A percentile compares a stretch with the other conserved stretches of the same genome.
Conservation (phyloP, 2,888 invertebrate genomes). For the Stenichneumon culpator region DNA sequence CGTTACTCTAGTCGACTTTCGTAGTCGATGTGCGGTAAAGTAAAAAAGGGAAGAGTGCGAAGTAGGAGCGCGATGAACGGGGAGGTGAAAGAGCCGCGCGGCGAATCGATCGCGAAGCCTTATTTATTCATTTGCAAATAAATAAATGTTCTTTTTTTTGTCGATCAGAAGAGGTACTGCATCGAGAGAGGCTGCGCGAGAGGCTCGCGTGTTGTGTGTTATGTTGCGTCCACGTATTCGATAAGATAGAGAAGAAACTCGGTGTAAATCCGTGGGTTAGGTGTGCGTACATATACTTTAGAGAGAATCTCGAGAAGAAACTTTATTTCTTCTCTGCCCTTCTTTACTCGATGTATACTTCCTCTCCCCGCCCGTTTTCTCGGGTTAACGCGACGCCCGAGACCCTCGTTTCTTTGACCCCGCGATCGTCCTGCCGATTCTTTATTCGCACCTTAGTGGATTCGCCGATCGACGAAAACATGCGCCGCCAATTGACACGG, state of each 20-base stretch:
- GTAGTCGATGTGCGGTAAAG: neutral
- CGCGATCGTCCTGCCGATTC: slow-evolving; percentile 43
- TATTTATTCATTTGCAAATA: slow-evolving; percentile 85
- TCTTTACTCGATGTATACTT: slow-evolving; percentile 58
- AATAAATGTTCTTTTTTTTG: slow-evolving; percentile 77
- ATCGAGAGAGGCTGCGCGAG: slow-evolving; percentile 30
- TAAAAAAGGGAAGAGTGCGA: neutral
- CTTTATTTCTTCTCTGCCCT: slow-evolving; percentile 63
- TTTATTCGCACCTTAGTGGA: neutral
- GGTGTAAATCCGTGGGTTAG: slow-evolving; percentile 68
- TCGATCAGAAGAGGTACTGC: slow-evolving; percentile 58
- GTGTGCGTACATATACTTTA: slow-evolving; percentile 22
- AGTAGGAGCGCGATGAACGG: slow-evolving; percentile 31
- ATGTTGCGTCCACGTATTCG: slow-evolving; percentile 76
- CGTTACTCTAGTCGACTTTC: slow-evolving; percentile 4
- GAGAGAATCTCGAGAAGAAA: slow-evolving; percentile 34
- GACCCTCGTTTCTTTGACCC: slow-evolving; percentile 14
- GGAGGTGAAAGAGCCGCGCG: slow-evolving; percentile 58
- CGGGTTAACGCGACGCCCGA: neutral
- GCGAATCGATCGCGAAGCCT: slow-evolving; percentile 81
- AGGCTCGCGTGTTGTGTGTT: slow-evolving; percentile 62
- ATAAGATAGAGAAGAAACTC: slow-evolving; percentile 79
- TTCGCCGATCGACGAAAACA: slow-evolving; percentile 32
- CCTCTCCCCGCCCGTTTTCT: slow-evolving; percentile 23
- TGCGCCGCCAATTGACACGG: slow-evolving; percentile 12